Percentiles rank a stretch among this genome's conserved stretches.
phyloP scores from a whole-genome alignment of 2,797 vertebrate species.

The Champsocephalus gunnari region DNA sequence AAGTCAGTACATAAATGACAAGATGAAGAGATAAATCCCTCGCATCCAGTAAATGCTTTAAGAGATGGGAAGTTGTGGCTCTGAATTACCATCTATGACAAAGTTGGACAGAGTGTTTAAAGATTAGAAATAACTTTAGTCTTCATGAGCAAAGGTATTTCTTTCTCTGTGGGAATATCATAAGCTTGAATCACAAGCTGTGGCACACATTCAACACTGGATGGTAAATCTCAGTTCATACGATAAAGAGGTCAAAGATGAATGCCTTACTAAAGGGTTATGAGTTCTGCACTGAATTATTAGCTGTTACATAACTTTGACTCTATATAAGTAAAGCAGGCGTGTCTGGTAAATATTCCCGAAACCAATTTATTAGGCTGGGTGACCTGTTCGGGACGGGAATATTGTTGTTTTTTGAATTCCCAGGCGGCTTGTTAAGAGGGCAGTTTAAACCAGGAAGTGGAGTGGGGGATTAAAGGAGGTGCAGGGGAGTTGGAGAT shows the following conservation, averaged over 20 bases:
- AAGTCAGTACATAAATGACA: conserved; percentile 33
- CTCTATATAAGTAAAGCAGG: conserved; percentile 48
- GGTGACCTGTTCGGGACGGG: conserved; percentile 39
- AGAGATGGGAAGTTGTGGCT: conserved; percentile 34
- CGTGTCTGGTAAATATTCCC: conserved; percentile 58
- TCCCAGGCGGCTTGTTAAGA: conserved; percentile 52
- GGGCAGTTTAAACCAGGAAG: conserved; percentile 41
- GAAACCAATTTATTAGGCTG: conserved; percentile 57
- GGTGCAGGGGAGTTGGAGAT: conserved; percentile 17
- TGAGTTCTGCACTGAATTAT: conserved; percentile 54
- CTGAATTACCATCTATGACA: conserved; percentile 46
- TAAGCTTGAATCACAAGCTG: conserved; percentile 46
- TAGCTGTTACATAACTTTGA: conserved; percentile 54
- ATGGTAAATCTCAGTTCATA: conserved; percentile 45
- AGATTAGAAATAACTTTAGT: conserved; percentile 30
- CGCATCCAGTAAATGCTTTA: conserved; percentile 47
- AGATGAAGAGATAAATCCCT: conserved; percentile 38
- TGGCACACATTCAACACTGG: conserved; percentile 41
- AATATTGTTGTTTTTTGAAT: conserved; percentile 62
- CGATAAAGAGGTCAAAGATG: conserved; percentile 62
- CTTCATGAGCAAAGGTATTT: conserved; percentile 38
- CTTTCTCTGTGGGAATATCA: conserved; percentile 45
- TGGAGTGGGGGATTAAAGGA: conserved; percentile 26
- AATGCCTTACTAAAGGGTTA: conserved; percentile 55
- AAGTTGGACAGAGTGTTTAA: conserved; percentile 30